phyloP scores from a whole-genome alignment of 1,140 invertebrate species.

The Oppia nitens region DNA sequence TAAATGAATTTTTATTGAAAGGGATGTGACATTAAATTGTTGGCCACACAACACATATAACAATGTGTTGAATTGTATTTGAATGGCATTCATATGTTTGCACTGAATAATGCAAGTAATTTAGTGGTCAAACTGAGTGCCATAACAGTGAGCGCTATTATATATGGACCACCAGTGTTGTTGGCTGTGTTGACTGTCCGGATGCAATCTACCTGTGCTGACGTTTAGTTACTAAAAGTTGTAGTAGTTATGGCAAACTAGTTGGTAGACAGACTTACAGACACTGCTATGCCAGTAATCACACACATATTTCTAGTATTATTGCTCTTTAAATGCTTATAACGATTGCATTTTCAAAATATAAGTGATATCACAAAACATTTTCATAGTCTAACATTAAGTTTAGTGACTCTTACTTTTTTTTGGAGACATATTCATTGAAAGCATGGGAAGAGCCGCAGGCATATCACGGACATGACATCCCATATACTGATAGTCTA shows the following conservation, averaged over 20 bases:
- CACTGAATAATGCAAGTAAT: background rate
- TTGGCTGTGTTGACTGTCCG: background rate
- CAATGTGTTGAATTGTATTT: background rate
- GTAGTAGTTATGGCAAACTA: too few relatives aligned
- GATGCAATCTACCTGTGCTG: background rate
- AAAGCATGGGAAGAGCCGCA: background rate
- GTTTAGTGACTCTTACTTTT: background rate
- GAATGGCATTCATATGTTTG: too few relatives aligned
- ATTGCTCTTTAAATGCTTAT: background rate
- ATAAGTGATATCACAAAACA: background rate
- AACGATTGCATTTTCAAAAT: background rate
- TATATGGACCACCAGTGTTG: background rate
- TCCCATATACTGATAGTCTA: background rate
- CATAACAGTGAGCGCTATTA: too few relatives aligned
- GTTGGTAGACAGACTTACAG: background rate
- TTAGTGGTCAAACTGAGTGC: too few relatives aligned
- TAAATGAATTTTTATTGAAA: background rate
- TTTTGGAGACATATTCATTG: background rate
- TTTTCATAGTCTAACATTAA: background rate
- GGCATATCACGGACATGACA: background rate
- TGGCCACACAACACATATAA: background rate
- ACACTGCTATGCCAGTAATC: background rate
- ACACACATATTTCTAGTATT: background rate
- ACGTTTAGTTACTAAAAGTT: too few relatives aligned
- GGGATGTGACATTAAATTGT: background rate